A percentile compares a stretch with the other conserved stretches of the same genome.
Evolutionary conservation across 2,113 vertebrate genomes (phyloP).

Genomic region (Pituophis catenifer): DNA sequence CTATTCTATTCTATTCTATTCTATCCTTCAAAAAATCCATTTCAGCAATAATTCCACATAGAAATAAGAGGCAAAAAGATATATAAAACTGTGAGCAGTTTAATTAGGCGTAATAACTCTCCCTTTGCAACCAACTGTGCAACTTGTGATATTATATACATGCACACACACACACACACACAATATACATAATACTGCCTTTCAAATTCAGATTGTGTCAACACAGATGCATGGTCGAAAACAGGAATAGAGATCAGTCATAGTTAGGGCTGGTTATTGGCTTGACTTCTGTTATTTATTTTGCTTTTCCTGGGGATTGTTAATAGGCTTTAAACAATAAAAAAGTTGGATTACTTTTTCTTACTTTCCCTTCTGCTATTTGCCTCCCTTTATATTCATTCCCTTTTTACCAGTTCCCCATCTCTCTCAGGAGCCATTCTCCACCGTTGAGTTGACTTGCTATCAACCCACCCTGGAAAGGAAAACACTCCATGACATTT

Average conservation of each 20-base stretch:
- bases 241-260: neutral
- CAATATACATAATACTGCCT: neutral
- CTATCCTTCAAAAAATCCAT: neutral
- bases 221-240: neutral
- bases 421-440: neutral
- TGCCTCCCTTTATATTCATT: neutral
- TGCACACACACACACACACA: too few relatives aligned
- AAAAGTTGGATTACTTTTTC: neutral
- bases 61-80: neutral
- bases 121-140: too few relatives aligned
- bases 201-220: neutral
- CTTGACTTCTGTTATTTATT: neutral
- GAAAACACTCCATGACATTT: neutral
- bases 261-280: neutral
- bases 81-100: too few relatives aligned
- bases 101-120: too few relatives aligned
- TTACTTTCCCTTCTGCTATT: neutral
- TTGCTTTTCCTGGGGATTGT: neutral
- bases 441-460: neutral
- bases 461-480: neutral
- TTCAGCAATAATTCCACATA: neutral
- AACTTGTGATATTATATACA: too few relatives aligned
- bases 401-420: neutral
- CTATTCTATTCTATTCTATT: too few relatives aligned
- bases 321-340: neutral